A percentile compares a stretch with the other conserved stretches of the same genome.
These are phyloP conservation scores for Pyrochroa serraticornis DNA, from an alignment of 2,888 invertebrate genomes.

Conservation along the genomic window DNA sequence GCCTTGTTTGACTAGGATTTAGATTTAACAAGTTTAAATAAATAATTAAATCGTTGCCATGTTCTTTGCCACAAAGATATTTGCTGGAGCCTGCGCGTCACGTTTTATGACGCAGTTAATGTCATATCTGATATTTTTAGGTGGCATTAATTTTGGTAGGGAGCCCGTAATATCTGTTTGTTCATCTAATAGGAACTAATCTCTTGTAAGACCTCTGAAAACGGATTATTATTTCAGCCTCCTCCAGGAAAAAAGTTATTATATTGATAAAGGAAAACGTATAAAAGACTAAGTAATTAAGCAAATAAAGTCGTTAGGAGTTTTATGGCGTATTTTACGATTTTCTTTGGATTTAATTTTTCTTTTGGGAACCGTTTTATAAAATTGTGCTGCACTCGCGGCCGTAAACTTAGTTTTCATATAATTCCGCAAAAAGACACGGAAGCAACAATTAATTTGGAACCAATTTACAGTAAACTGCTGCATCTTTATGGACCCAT, in stretches of 20 bases:
- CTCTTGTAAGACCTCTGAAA: slow-evolving; percentile 31
- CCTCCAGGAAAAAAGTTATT: slow-evolving; percentile 30
- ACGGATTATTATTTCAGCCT: slow-evolving; percentile 35
- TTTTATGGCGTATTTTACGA: slow-evolving; percentile 37
- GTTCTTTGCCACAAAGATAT: slow-evolving; percentile 14
- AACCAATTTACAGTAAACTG: slow-evolving; percentile 1
- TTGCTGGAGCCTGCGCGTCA: slow-evolving; percentile 4
- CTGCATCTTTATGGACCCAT: background rate
- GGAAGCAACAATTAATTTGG: slow-evolving; percentile 20
- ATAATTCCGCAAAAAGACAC: slow-evolving; percentile 27
- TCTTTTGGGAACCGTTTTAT: slow-evolving; percentile 37
- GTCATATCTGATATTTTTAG: slow-evolving; percentile 38
- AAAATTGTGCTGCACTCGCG: slow-evolving; percentile 18
- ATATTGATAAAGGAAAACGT: slow-evolving; percentile 39
- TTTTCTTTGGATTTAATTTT: slow-evolving; percentile 38
- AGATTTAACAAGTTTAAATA: slow-evolving; percentile 35
- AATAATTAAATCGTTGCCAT: slow-evolving; percentile 51
- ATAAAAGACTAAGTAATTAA: slow-evolving; percentile 47
- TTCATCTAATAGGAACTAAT: slow-evolving; percentile 37
- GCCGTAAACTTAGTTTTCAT: slow-evolving; percentile 9
- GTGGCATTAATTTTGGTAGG: slow-evolving; percentile 38
- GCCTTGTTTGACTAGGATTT: too few relatives aligned
- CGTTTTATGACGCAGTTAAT: slow-evolving; percentile 32
- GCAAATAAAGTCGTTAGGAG: slow-evolving; percentile 42
- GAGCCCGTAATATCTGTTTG: slow-evolving; percentile 41